Evolutionary conservation across 2,797 vertebrate species (phyloP).

Genomic region (Crenichthys baileyi): DNA sequence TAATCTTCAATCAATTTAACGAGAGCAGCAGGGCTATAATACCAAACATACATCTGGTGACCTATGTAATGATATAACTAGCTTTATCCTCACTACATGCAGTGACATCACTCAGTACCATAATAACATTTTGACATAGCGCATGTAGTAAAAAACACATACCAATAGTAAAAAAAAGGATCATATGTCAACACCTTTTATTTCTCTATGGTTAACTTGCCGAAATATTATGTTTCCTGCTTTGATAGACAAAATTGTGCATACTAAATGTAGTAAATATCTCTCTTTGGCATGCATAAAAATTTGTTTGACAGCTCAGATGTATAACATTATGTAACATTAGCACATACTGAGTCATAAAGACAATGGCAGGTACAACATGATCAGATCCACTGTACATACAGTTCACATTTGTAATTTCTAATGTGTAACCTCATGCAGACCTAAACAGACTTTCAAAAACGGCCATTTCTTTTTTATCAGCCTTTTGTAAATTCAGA

Average conservation of each 20-base stretch:
- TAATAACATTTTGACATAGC: background rate
- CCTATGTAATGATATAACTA: constrained; percentile 11
- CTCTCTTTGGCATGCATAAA: constrained; percentile 84
- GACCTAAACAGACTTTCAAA: constrained; percentile 18
- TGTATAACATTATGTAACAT: constrained; percentile 41
- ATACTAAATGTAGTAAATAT: constrained; percentile 62
- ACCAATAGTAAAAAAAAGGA: constrained; percentile 26
- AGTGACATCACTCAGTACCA: constrained; percentile 15
- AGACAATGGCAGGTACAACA: constrained; percentile 48
- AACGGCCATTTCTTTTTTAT: constrained; percentile 14
- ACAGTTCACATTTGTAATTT: constrained; percentile 44
- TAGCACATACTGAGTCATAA: constrained; percentile 62
- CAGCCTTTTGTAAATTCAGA: constrained; percentile 19
- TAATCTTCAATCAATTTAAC: background rate
- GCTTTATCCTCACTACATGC: constrained; percentile 28
- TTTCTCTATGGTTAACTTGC: constrained; percentile 64
- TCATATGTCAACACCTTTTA: constrained; percentile 71
- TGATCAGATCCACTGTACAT: constrained; percentile 41
- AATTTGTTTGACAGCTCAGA: constrained; percentile 64
- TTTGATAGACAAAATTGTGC: constrained; percentile 67
- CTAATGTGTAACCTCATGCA: constrained; percentile 33
- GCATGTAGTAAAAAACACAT: constrained; percentile 5
- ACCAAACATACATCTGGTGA: background rate
- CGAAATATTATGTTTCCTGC: constrained; percentile 47
- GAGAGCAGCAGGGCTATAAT: background rate